Evolutionary conservation across 2,797 vertebrate species (phyloP).

Genomic region (Amblyraja radiata): DNA sequence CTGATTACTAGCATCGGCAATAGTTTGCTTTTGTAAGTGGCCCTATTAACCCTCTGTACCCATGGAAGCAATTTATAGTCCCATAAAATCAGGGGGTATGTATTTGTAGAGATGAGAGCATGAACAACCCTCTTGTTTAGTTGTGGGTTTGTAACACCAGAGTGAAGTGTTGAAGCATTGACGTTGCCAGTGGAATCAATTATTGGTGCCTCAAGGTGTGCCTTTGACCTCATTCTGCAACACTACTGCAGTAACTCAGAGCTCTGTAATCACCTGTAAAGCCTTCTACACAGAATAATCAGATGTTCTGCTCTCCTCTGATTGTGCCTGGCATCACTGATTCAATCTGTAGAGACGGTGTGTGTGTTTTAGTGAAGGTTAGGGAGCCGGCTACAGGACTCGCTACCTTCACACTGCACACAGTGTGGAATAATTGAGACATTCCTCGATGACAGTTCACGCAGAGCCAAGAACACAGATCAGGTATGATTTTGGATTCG

Average conservation of each 20-base stretch:
- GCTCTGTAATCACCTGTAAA: constrained; percentile 15
- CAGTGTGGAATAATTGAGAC: background rate
- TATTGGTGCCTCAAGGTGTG: background rate
- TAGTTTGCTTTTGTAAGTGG: background rate
- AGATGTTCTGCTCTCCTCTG: constrained; percentile 7
- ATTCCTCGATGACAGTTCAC: background rate
- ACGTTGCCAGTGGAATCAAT: background rate
- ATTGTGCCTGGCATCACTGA: background rate
- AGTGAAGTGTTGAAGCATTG: background rate
- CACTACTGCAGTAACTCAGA: background rate
- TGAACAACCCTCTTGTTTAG: background rate
- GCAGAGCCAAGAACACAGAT: background rate
- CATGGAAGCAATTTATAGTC: background rate
- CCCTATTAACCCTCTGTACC: background rate
- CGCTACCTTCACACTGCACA: background rate
- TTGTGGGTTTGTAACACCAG: background rate
- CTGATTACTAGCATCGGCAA: too few relatives aligned
- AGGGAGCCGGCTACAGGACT: background rate
- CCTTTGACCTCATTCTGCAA: background rate
- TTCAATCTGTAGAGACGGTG: background rate
- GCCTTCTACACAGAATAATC: constrained; percentile 19
- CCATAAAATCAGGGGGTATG: background rate
- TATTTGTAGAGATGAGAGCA: background rate
- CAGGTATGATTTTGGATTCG: background rate
- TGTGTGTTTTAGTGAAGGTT: constrained; percentile 33